These are phyloP conservation scores for Drosophila kuntzei DNA, from an alignment of 2,888 invertebrate genomes.

Conservation along the genomic window DNA sequence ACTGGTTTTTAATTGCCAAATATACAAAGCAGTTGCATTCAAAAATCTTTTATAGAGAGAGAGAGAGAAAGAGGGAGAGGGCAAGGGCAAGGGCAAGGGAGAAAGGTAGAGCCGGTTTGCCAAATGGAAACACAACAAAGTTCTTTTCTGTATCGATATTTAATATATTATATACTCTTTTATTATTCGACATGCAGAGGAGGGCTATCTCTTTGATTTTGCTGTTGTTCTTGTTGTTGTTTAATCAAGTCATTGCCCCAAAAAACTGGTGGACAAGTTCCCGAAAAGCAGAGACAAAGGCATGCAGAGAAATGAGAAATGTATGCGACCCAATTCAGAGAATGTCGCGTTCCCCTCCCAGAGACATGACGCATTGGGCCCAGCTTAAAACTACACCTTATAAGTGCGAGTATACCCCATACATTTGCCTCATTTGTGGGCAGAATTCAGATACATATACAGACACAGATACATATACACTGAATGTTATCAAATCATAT, in stretches of 20 bases:
- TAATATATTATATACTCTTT: constrained; percentile 18
- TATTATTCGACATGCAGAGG: constrained; percentile 7
- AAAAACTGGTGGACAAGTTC: constrained; percentile 66
- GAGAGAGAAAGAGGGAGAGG: not conserved
- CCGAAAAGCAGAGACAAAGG: constrained; percentile 56
- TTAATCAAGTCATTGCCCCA: constrained; percentile 79
- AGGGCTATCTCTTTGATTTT: constrained; percentile 8
- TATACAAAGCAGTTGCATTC: constrained; percentile 35
- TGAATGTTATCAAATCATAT: constrained; percentile 74
- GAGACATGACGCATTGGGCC: constrained; percentile 53
- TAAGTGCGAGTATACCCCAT: constrained; percentile 7
- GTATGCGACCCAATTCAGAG: constrained; percentile 72
- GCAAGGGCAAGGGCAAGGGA: not conserved
- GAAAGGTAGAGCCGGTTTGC: constrained; percentile 31
- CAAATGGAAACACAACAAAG: constrained; percentile 31
- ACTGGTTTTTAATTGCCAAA: constrained; percentile 69
- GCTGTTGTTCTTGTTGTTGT: constrained; percentile 20
- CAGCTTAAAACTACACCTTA: constrained; percentile 18
- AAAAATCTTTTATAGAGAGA: not conserved
- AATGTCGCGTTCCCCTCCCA: constrained; percentile 41
- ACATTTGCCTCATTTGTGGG: constrained; percentile 1
- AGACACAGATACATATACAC: constrained; percentile 9
- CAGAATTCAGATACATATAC: constrained; percentile 10
- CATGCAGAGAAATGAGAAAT: constrained; percentile 59
- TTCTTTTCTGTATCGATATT: constrained; percentile 29